Conservation (phyloP, 2,113 vertebrate species). For the Capreolus pygargus region DNA sequence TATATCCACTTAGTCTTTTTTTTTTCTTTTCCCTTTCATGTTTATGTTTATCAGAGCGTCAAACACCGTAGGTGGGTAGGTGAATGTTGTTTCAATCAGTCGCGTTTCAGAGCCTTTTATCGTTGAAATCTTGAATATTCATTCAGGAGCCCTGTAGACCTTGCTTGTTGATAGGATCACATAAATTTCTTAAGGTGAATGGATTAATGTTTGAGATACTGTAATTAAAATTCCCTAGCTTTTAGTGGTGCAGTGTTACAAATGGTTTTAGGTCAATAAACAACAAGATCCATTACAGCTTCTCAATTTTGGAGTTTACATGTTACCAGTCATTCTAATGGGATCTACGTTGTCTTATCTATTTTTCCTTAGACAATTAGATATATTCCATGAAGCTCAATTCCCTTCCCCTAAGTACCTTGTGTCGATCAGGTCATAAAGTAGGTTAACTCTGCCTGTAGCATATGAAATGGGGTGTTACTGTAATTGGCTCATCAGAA, state of each 20-base stretch:
- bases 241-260: background rate
- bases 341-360: background rate
- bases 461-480: background rate
- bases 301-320: background rate
- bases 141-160: background rate
- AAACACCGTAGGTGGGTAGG: background rate
- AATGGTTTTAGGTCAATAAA: background rate
- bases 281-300: background rate
- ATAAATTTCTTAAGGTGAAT: background rate
- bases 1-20: background rate
- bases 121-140: background rate
- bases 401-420: background rate
- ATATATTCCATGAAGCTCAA: background rate
- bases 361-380: background rate
- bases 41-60: background rate
- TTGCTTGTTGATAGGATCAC: background rate
- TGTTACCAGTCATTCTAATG: background rate
- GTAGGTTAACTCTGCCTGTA: background rate
- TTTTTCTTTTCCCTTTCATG: background rate
- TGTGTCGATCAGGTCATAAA: background rate
- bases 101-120: background rate
- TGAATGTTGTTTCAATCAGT: background rate
- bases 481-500: background rate
- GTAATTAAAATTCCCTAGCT: background rate
- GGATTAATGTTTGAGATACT: background rate